Percentiles rank a stretch among this genome's conserved stretches.
These are phyloP conservation scores for Pseudochirops cupreus DNA, from an alignment of 2,797 vertebrate species.

Conservation along the genomic window DNA sequence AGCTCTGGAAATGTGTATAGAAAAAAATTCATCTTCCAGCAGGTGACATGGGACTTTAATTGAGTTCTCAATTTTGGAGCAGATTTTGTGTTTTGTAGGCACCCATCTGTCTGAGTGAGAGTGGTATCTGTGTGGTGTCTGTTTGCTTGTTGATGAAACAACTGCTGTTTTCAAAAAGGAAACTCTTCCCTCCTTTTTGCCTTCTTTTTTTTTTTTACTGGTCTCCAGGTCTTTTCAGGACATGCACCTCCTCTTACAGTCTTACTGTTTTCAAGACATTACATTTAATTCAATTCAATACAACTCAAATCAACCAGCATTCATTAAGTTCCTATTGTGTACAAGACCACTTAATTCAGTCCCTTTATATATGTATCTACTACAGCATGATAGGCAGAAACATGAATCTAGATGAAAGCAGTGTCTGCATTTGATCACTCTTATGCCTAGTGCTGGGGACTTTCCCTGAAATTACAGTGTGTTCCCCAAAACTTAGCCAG, in stretches of 20 bases:
- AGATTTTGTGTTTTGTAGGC: slow-evolving; percentile 61
- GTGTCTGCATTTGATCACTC: not conserved
- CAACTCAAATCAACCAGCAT: not conserved
- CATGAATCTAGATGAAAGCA: not conserved
- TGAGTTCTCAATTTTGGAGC: slow-evolving; percentile 67
- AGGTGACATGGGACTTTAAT: slow-evolving; percentile 57
- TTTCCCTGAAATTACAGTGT: not conserved
- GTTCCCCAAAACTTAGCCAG: not conserved
- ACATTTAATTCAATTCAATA: not conserved
- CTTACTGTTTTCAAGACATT: not conserved
- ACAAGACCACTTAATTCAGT: not conserved
- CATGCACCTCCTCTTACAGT: not conserved
- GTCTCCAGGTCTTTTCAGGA: slow-evolving; percentile 14
- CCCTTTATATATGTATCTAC: not conserved
- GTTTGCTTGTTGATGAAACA: slow-evolving; percentile 56
- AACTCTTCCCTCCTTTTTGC: slow-evolving; percentile 14
- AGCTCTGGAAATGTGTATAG: not conserved
- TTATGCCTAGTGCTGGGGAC: not conserved
- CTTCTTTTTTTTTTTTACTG: slow-evolving; percentile 3
- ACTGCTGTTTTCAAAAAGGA: slow-evolving; percentile 19
- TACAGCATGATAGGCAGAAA: not conserved
- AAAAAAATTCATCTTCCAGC: slow-evolving; percentile 24
- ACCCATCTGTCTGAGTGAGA: slow-evolving; percentile 69
- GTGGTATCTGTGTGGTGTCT: slow-evolving; percentile 36
- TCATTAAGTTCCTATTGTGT: not conserved